A percentile compares a stretch with the other conserved stretches of the same genome.
phyloP scores from a whole-genome alignment of 2,888 invertebrate genomes.

The Thymelicus sylvestris region DNA sequence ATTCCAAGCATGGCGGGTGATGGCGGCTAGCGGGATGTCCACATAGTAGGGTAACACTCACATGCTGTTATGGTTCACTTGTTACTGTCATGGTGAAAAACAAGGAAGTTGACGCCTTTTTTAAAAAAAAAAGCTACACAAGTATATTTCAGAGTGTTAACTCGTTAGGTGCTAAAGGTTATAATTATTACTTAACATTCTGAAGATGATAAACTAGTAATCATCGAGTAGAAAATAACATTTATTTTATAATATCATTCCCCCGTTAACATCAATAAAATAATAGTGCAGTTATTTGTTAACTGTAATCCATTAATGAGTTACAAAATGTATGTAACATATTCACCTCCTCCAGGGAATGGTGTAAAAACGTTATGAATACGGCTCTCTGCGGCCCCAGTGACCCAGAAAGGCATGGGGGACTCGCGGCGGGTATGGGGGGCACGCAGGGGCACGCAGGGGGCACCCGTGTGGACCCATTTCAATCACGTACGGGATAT shows the following conservation, averaged over 20 bases:
- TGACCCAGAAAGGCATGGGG: constrained; percentile 9
- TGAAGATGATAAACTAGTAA: no score
- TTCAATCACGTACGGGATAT: constrained; percentile 16
- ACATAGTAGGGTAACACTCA: no score
- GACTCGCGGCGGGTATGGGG: no score
- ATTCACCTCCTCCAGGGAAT: constrained; percentile 4
- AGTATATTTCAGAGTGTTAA: no score
- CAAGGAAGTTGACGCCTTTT: background rate
- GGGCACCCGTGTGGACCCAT: constrained; percentile 2
- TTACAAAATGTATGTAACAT: constrained; percentile 8
- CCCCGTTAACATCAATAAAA: background rate
- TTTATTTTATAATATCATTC: background rate
- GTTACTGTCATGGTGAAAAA: constrained; percentile 1
- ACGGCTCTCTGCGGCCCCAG: constrained; percentile 10
- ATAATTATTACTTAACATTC: no score
- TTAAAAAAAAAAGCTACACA: no score
- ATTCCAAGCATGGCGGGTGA: background rate
- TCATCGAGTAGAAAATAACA: no score
- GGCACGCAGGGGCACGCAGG: no score
- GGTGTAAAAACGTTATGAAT: background rate
- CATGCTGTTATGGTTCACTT: background rate
- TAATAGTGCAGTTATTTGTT: background rate
- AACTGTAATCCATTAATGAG: background rate
- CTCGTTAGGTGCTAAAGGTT: no score
- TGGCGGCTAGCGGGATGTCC: background rate